Evolutionary conservation across 2,888 invertebrate species (phyloP).

Genomic region (Watsonalla cultraria): DNA sequence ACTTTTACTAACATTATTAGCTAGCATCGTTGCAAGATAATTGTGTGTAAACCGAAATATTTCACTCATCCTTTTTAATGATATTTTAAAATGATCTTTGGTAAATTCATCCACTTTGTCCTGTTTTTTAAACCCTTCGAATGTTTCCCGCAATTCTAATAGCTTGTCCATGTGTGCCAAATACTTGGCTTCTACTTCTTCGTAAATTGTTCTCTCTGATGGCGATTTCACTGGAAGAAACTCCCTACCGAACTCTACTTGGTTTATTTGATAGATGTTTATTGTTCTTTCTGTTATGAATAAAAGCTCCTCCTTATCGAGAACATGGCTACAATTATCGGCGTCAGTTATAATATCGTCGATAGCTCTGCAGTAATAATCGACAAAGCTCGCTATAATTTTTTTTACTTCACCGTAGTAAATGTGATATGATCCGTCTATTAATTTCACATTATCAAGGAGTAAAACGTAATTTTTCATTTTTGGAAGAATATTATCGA

Average conservation of each 20-base stretch:
- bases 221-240: conserved; percentile 33
- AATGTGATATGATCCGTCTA: conserved; percentile 35
- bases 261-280: conserved; percentile 27
- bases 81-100: conserved; percentile 31
- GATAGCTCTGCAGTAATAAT: conserved; percentile 35
- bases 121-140: conserved; percentile 34
- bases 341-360: conserved; percentile 36
- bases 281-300: conserved; percentile 36
- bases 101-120: conserved; percentile 36
- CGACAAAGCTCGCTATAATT: conserved; percentile 38
- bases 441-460: conserved; percentile 29
- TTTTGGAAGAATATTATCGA: conserved; percentile 33
- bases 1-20: conserved; percentile 34
- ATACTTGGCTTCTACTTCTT: conserved; percentile 30
- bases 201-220: conserved; percentile 31
- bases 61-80: conserved; percentile 33
- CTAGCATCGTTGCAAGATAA: conserved; percentile 38
- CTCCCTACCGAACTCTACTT: conserved; percentile 32
- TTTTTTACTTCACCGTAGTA: conserved; percentile 51
- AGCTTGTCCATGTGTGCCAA: conserved; percentile 26
- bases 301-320: conserved; percentile 30
- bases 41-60: conserved; percentile 38
- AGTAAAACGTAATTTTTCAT: conserved; percentile 33
- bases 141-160: conserved; percentile 17
- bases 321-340: conserved; percentile 26